Percentiles rank a stretch among this genome's conserved stretches.
Evolutionary conservation across 2,888 invertebrate species (phyloP).

Genomic region (Gnatocerus cornutus): DNA sequence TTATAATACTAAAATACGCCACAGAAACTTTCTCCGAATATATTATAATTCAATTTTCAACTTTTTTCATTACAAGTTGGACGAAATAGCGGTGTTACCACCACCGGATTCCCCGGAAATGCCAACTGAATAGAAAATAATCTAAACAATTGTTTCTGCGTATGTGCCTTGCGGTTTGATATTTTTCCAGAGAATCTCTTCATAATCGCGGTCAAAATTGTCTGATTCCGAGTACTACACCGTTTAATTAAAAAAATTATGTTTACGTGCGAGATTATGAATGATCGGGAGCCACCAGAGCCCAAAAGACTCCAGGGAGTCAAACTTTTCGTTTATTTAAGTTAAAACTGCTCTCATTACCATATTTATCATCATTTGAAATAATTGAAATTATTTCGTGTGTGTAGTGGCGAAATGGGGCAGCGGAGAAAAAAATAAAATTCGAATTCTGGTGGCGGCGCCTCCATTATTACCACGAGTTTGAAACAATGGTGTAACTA

Average conservation of each 20-base stretch:
- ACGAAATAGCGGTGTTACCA: slow-evolving; percentile 1
- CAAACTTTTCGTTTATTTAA: slow-evolving; percentile 20
- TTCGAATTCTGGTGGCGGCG: no score
- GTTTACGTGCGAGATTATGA: slow-evolving; percentile 24
- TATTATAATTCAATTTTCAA: slow-evolving; percentile 45
- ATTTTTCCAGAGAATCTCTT: slow-evolving; percentile 15
- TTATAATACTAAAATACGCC: slow-evolving; percentile 17
- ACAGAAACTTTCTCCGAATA: slow-evolving; percentile 33
- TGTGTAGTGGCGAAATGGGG: neutral
- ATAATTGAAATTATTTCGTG: slow-evolving; percentile 1
- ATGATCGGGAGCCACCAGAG: slow-evolving; percentile 17
- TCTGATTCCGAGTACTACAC: neutral
- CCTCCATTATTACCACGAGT: no score
- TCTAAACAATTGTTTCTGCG: slow-evolving; percentile 31
- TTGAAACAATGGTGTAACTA: no score
- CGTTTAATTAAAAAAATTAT: slow-evolving; percentile 18
- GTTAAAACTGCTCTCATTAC: slow-evolving; percentile 11
- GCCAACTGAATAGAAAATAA: slow-evolving; percentile 2
- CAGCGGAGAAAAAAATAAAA: neutral
- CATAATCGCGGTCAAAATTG: no score
- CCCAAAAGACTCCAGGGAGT: slow-evolving; percentile 1
- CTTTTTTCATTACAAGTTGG: slow-evolving; percentile 41
- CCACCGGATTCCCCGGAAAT: neutral
- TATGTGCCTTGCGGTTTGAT: slow-evolving; percentile 40
- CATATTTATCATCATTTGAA: slow-evolving; percentile 22